Base-by-base conservation (phyloP, 2,113 vertebrate genomes). In the Channa argus region DNA sequence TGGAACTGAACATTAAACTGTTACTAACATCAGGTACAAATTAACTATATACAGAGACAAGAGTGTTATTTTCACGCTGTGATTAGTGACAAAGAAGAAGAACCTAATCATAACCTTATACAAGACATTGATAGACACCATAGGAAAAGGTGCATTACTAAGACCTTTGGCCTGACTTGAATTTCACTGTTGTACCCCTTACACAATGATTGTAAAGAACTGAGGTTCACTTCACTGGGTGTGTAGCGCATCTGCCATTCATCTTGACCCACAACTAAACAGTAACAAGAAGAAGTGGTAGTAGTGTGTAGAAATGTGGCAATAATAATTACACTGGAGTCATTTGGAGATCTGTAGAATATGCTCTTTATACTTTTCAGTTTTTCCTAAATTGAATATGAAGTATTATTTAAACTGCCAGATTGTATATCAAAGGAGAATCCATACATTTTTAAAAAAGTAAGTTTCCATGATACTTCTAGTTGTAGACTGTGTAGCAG, bases 31-130 rank as follows among this genome's bases (percentile, higher is more conserved):
- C 71, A 45, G 41, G 47, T 36, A 75, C 52, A 50, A 37, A 59
- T 54, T 13, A 37, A 81, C 47, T 86, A 85, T 81, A 59, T 78
- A 89, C 86, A 88, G 46, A n/a, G 71, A 12, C 8, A 75, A 83
- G 7, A 10, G 61, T 77, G 74, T 82, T 84, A 63, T 69, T 79
- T 64, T 14, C 4, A 70, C 71, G 52, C 53, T 53, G 62, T 60
- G 46, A 67, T 81, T 81, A 77, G 62, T 58, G 62, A 45, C 63
- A 54, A 74, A 71, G 50, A 70, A 63, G 37, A 33, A 37, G 70
- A 60, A 43, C 59, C 37, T 34, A 39, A 61, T 44, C 11, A 5
- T 43, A 47, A 79, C 47, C 43, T 41, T 55, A 56, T 15, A 86
- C 70, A 74, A 66, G 71, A 86, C 73, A 87, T 69, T 39, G 6